A percentile compares a stretch with the other conserved stretches of the same genome.
Evolutionary conservation across 2,797 vertebrate genomes (phyloP).

Genomic region (Limosa lapponica): DNA sequence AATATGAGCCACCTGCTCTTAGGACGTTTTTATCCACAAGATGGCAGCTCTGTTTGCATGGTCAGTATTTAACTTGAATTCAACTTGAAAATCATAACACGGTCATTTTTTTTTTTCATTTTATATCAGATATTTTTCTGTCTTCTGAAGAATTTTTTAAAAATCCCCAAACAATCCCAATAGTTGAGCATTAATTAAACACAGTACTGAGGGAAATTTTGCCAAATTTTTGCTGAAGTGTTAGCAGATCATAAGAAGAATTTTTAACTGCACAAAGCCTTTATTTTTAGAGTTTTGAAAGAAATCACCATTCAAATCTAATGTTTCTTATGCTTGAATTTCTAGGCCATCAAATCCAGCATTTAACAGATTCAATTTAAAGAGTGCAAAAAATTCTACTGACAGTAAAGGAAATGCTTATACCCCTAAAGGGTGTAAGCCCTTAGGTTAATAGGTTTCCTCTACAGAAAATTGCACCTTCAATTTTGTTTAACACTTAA

Average conservation of each 20-base stretch:
- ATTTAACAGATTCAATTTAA: background rate
- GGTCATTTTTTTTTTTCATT: background rate
- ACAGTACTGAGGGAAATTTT: background rate
- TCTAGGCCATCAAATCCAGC: background rate
- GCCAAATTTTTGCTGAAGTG: background rate
- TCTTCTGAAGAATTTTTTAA: background rate
- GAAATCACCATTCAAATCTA: background rate
- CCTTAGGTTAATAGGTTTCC: background rate
- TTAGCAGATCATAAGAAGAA: background rate
- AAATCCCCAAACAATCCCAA: background rate
- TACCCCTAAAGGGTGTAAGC: background rate
- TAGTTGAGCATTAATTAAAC: background rate
- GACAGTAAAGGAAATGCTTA: background rate
- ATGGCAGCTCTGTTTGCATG: conserved; percentile 61
- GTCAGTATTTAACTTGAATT: background rate
- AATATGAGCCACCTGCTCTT: background rate
- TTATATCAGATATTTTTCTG: background rate
- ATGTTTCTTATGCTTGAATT: background rate
- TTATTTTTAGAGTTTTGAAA: background rate
- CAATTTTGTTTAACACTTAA: background rate
- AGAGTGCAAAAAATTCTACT: background rate
- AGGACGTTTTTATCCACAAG: conserved; percentile 58
- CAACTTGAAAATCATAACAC: background rate
- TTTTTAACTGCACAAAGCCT: background rate
- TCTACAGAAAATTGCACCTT: background rate